phyloP scores from a whole-genome alignment of 2,888 invertebrate genomes.

The Xestia rhomboidea region DNA sequence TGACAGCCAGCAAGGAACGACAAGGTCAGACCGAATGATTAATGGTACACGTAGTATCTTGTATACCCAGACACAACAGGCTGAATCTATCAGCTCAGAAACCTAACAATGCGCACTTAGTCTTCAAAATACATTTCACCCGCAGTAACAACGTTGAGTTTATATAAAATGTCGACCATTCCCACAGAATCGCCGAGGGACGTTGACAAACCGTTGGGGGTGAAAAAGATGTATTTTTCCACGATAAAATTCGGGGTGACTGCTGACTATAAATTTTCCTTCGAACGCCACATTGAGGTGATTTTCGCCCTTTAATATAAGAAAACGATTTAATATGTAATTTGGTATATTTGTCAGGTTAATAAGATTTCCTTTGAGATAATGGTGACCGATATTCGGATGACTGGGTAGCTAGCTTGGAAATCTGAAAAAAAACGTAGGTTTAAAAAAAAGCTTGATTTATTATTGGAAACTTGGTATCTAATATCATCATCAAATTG shows the following conservation, averaged over 20 bases:
- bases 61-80: neutral
- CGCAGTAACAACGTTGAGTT: slow-evolving; percentile 76
- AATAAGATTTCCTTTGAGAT: slow-evolving; percentile 50
- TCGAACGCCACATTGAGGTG: slow-evolving; percentile 68
- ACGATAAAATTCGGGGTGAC: slow-evolving; percentile 85
- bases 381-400: slow-evolving; percentile 19
- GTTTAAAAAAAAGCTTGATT: slow-evolving; percentile 2
- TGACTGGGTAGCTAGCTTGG: neutral
- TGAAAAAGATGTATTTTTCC: slow-evolving; percentile 88
- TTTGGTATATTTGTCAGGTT: slow-evolving; percentile 65
- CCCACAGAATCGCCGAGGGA: slow-evolving; percentile 81
- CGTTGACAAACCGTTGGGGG: slow-evolving; percentile 86
- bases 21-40: slow-evolving; percentile 1
- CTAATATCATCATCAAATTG: neutral
- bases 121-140: slow-evolving; percentile 71
- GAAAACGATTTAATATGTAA: slow-evolving; percentile 65
- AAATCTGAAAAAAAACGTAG: neutral
- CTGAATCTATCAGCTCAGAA: slow-evolving; percentile 2
- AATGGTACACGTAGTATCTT: slow-evolving; percentile 12
- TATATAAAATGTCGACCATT: slow-evolving; percentile 86
- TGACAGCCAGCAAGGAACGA: slow-evolving; percentile 6
- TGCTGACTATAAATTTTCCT: slow-evolving; percentile 72
- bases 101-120: slow-evolving; percentile 49
- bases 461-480: neutral
- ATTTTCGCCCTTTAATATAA: slow-evolving; percentile 69